A percentile compares a stretch with the other conserved stretches of the same genome.
These are phyloP conservation scores for Physocephala rufipes DNA, from an alignment of 2,888 invertebrate species.

Conservation along the genomic window DNA sequence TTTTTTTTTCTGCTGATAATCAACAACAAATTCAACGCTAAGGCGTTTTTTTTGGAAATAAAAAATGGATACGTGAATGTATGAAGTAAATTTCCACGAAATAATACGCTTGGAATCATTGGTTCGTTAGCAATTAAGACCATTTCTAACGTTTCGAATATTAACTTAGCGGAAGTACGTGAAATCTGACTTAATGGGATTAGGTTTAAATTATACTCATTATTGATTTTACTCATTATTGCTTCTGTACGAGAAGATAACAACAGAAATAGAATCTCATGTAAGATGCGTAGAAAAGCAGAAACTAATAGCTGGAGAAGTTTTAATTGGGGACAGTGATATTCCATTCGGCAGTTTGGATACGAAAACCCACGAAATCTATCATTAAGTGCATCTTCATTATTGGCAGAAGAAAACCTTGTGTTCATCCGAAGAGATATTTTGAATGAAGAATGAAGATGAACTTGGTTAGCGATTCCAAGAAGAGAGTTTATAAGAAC, in stretches of 20 bases:
- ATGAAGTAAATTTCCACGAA: background rate
- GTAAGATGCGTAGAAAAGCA: background rate
- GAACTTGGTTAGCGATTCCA: slow-evolving; percentile 10
- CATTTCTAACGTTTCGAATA: background rate
- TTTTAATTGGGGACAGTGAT: background rate
- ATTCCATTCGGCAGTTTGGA: background rate
- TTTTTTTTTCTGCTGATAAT: too few relatives aligned
- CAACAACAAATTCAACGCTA: too few relatives aligned
- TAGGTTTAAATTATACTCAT: background rate
- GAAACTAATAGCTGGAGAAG: background rate
- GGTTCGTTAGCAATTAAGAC: slow-evolving; percentile 5
- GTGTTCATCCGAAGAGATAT: background rate
- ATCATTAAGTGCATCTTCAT: slow-evolving; percentile 7
- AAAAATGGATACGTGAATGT: background rate
- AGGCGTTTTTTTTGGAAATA: too few relatives aligned
- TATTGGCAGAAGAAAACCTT: background rate
- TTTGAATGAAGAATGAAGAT: background rate
- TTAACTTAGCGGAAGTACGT: background rate
- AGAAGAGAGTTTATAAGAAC: slow-evolving; percentile 2
- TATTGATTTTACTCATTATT: too few relatives aligned
- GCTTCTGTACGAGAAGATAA: background rate
- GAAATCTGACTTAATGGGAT: background rate
- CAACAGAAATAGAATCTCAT: background rate
- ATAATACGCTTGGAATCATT: background rate
- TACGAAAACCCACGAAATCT: background rate